A percentile compares a stretch with the other conserved stretches of the same genome.
phyloP scores from a whole-genome alignment of 2,113 vertebrate genomes.

The Tragelaphus imberbis region DNA sequence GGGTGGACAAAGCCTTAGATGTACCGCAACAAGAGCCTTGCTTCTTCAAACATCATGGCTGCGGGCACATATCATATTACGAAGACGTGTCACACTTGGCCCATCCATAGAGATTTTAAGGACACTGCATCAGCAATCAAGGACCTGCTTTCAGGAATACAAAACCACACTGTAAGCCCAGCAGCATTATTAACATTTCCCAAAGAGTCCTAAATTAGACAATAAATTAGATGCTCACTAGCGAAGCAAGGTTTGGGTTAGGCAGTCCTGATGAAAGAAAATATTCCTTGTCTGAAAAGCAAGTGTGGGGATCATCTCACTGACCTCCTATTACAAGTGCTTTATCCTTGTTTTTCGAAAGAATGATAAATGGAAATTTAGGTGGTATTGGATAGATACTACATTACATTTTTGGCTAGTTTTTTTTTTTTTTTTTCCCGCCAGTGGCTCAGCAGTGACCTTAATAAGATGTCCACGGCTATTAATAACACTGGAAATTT shows the following conservation, averaged over 20 bases:
- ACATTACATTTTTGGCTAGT: fast-evolving
- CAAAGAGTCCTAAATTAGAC: fast-evolving
- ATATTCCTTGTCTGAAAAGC: neutral
- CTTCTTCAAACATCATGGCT: fast-evolving
- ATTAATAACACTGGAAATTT: neutral
- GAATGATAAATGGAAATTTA: neutral
- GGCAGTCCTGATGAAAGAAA: neutral
- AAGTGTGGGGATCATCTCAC: fast-evolving
- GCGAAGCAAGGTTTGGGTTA: neutral
- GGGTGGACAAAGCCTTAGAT: neutral
- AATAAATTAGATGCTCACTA: fast-evolving
- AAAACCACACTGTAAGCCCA: neutral
- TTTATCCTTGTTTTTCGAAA: neutral
- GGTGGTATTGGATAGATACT: neutral
- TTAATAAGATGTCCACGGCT: too few species aligned
- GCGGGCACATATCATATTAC: neutral
- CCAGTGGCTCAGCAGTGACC: fast-evolving
- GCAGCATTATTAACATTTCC: neutral
- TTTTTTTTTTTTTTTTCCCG: fast-evolving
- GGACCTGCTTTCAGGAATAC: neutral
- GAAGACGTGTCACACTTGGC: neutral
- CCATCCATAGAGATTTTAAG: neutral
- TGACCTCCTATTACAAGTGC: too few species aligned
- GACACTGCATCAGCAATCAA: neutral
- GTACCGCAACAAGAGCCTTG: neutral